Conservation (phyloP, 2,113 vertebrate species). For the Saguinus imperator region DNA sequence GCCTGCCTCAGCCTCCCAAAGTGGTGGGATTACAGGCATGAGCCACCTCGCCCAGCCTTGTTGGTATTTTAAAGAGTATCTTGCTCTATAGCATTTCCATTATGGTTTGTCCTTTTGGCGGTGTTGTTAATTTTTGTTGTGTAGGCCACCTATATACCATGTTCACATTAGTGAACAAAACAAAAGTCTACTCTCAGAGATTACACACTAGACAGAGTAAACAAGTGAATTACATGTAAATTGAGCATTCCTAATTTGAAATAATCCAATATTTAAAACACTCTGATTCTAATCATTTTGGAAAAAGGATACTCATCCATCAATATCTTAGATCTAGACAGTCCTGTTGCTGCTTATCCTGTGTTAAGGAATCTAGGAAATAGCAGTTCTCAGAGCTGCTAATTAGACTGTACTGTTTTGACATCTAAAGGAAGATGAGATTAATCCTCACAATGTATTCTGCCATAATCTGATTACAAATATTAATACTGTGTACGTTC, state of each 20-base stretch:
- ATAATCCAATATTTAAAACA: background rate
- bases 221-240: background rate
- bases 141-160: background rate
- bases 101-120: background rate
- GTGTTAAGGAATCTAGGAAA: constrained; percentile 7
- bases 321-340: background rate
- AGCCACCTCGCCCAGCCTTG: background rate
- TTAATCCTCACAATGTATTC: constrained; percentile 9
- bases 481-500: background rate
- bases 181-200: background rate
- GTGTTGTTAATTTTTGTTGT: background rate
- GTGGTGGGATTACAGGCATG: too few species aligned
- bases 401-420: constrained; percentile 14
- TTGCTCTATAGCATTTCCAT: background rate
- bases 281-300: background rate
- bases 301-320: background rate
- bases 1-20: too few species aligned
- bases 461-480: background rate
- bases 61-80: background rate
- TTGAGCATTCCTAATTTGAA: background rate
- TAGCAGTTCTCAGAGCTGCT: background rate
- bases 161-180: background rate
- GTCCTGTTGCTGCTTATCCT: background rate
- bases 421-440: background rate
- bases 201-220: background rate